These are phyloP conservation scores for Brachystomella parvula DNA, from an alignment of 1,140 invertebrate species.

Conservation along the genomic window DNA sequence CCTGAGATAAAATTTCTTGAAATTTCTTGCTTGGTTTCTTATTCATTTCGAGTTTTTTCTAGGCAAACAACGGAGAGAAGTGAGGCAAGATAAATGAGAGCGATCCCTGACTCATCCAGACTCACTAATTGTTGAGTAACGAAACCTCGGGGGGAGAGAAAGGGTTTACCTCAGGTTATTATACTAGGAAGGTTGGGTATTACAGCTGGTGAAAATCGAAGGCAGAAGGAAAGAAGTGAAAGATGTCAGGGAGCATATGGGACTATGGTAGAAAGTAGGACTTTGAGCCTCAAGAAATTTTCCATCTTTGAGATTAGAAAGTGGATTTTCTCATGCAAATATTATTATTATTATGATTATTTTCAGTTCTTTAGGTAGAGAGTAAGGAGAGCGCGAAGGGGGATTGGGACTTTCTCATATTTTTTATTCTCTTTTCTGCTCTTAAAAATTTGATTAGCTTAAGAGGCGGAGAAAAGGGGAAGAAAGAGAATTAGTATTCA, in stretches of 20 bases:
- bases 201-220: too few species aligned
- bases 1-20: too few species aligned
- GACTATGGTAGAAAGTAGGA: background rate
- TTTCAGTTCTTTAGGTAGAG: background rate
- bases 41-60: too few species aligned
- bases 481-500: conserved; percentile 34
- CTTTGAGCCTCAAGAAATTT: background rate
- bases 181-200: background rate
- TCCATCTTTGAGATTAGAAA: background rate
- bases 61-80: too few species aligned
- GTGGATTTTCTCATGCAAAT: conserved; percentile 1
- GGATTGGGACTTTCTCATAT: background rate
- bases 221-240: too few species aligned
- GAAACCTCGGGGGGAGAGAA: background rate
- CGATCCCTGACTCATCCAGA: too few species aligned
- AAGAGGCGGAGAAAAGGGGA: conserved; percentile 18
- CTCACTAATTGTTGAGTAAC: too few species aligned
- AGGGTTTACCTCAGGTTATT: background rate
- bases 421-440: conserved; percentile 1
- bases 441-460: conserved; percentile 35
- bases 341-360: background rate
- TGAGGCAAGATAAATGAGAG: too few species aligned
- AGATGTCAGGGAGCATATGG: background rate
- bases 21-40: too few species aligned
- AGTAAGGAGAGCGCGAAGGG: background rate